phyloP scores from a whole-genome alignment of 2,113 vertebrate genomes.

The Eleginops maclovinus region DNA sequence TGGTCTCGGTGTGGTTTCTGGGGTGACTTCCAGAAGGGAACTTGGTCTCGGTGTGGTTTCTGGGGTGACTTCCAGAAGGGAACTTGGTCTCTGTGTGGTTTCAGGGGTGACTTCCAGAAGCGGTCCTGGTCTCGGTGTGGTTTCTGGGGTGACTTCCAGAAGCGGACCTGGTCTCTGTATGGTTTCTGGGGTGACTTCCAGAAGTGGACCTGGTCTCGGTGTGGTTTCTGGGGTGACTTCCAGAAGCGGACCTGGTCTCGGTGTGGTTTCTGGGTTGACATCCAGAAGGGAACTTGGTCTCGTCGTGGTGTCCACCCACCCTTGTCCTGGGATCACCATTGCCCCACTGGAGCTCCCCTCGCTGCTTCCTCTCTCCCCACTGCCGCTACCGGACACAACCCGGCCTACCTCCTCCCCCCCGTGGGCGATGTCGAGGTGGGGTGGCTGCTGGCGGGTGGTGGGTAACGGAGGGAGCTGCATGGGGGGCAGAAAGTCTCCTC shows the following conservation, averaged over 20 bases:
- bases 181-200: no score
- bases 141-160: no score
- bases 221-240: no score
- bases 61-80: not conserved
- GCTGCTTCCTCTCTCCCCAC: constrained; percentile 36
- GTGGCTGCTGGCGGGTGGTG: not conserved
- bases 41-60: not conserved
- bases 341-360: not conserved
- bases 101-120: no score
- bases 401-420: not conserved
- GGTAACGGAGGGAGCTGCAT: constrained; percentile 51
- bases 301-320: not conserved
- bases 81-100: no score
- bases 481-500: constrained; percentile 13
- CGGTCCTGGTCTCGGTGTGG: no score
- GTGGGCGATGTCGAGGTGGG: constrained; percentile 52
- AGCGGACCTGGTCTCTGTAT: no score
- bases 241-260: not conserved
- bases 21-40: not conserved
- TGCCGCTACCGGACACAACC: constrained; percentile 3
- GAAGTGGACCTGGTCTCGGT: no score
- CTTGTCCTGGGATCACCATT: not conserved
- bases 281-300: not conserved
- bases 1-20: not conserved
- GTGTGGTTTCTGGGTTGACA: not conserved